Conservation (phyloP, 2,888 invertebrate species). For the Nudaria mundana region DNA sequence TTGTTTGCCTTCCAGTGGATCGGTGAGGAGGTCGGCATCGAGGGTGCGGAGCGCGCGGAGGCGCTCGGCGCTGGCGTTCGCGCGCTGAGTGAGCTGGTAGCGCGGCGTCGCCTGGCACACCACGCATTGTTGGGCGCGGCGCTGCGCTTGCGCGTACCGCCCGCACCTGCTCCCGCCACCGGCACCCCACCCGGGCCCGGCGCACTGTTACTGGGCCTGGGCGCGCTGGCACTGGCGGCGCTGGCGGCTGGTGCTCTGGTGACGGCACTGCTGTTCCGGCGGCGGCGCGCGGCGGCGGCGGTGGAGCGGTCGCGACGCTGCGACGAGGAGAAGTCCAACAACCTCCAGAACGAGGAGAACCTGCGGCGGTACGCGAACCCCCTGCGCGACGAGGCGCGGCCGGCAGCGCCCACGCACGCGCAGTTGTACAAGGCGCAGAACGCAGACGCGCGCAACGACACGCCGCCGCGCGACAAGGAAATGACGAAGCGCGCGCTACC, state of each 20-base stretch:
- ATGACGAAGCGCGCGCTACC: conserved; percentile 86
- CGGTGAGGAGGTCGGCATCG: conserved; percentile 60
- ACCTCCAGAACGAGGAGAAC: conserved; percentile 95
- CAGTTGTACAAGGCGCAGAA: conserved; percentile 92
- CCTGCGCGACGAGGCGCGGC: conserved; percentile 82
- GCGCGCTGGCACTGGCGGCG: conserved; percentile 33
- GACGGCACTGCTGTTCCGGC: conserved; percentile 40
- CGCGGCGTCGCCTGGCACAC: conserved; percentile 61
- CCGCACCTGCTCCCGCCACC: conserved; percentile 31
- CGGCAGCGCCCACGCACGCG: conserved; percentile 79
- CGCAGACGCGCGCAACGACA: conserved; percentile 91
- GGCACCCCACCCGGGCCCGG: conserved; percentile 58
- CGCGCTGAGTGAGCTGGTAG: conserved; percentile 61
- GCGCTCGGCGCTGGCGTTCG: conserved; percentile 58
- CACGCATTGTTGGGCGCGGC: conserved; percentile 67
- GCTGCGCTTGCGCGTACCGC: conserved; percentile 57
- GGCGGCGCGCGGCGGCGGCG: conserved; percentile 62
- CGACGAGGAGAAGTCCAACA: conserved; percentile 94
- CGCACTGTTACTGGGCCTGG: conserved; percentile 33
- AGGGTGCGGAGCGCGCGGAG: conserved; percentile 41
- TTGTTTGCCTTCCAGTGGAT: conserved; percentile 52
- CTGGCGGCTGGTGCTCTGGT: conserved; percentile 56
- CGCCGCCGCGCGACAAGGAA: conserved; percentile 88
- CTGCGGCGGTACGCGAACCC: conserved; percentile 91
- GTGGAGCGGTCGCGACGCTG: conserved; percentile 83